A percentile compares a stretch with the other conserved stretches of the same genome.
phyloP scores from a whole-genome alignment of 2,888 invertebrate species.

The Megalurothrips usitatus region DNA sequence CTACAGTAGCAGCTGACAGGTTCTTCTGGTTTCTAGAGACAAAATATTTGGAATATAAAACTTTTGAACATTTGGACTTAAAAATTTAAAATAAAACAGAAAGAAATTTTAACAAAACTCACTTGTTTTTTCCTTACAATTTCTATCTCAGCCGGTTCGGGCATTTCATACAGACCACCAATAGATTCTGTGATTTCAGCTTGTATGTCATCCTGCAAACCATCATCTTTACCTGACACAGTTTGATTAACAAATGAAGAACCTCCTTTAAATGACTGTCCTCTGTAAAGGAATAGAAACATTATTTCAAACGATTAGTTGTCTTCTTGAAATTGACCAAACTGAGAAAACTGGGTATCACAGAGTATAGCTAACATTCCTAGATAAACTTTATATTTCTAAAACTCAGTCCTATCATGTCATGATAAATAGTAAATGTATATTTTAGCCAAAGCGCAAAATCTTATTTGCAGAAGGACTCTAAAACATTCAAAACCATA shows the following conservation, averaged over 20 bases:
- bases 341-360: neutral
- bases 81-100: neutral
- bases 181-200: neutral
- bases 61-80: constrained; percentile 23
- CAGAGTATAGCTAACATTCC: neutral
- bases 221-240: neutral
- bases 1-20: constrained; percentile 65
- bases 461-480: neutral
- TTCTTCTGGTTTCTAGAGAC: constrained; percentile 44
- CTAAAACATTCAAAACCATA: neutral
- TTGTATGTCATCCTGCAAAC: neutral
- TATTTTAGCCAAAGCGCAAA: neutral
- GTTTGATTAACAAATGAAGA: neutral
- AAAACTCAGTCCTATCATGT: no score
- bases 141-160: neutral
- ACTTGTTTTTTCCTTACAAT: neutral
- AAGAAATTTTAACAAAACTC: neutral
- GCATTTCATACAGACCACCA: constrained; percentile 2
- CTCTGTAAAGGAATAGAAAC: neutral
- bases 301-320: constrained; percentile 28
- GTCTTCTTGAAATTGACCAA: neutral
- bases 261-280: neutral
- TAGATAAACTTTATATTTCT: no score
- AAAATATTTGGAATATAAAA: neutral
- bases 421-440: neutral